phyloP scores from a whole-genome alignment of 37 sponge, comb jelly and placozoan species.

The Petrosia ficiformis region DNA sequence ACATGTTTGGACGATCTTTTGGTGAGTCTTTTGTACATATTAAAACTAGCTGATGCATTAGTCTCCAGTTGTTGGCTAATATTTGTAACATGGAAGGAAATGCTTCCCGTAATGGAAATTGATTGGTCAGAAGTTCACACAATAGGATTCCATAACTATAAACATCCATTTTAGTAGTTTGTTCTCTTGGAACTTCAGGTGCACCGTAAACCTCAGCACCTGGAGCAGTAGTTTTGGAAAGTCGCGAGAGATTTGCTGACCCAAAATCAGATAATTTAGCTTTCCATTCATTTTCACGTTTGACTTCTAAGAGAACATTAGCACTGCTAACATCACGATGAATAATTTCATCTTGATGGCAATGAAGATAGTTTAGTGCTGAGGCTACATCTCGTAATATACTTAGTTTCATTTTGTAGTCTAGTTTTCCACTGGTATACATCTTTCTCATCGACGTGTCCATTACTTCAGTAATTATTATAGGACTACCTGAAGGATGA shows the following conservation, averaged over 20 bases:
- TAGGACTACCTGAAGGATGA: slow-evolving; percentile 14
- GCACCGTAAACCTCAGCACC: slow-evolving; percentile 72
- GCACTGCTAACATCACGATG: slow-evolving; percentile 77
- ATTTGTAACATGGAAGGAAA: neutral
- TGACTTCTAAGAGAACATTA: slow-evolving; percentile 61
- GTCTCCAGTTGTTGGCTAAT: no score
- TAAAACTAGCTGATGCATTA: no score
- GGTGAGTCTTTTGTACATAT: no score
- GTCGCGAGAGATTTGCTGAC: slow-evolving; percentile 56
- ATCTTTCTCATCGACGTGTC: slow-evolving; percentile 48
- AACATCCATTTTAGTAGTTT: slow-evolving; percentile 71
- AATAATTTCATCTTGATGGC: slow-evolving; percentile 53
- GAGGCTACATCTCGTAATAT: slow-evolving; percentile 45
- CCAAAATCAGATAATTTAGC: slow-evolving; percentile 85
- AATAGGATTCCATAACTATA: slow-evolving; percentile 80
- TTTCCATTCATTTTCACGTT: slow-evolving; percentile 28
- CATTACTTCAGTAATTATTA: slow-evolving; percentile 62
- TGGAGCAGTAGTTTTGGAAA: slow-evolving; percentile 30
- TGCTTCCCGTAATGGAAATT: slow-evolving; percentile 31
- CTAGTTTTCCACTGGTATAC: slow-evolving; percentile 8
- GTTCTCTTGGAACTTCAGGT: slow-evolving; percentile 44
- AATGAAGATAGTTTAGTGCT: slow-evolving; percentile 74
- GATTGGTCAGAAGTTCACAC: slow-evolving; percentile 28
- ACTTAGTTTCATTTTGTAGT: neutral
- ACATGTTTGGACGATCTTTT: no score